Conservation (phyloP, 53 echinoderm and acorn worm species). For the Luidia sarsii region DNA sequence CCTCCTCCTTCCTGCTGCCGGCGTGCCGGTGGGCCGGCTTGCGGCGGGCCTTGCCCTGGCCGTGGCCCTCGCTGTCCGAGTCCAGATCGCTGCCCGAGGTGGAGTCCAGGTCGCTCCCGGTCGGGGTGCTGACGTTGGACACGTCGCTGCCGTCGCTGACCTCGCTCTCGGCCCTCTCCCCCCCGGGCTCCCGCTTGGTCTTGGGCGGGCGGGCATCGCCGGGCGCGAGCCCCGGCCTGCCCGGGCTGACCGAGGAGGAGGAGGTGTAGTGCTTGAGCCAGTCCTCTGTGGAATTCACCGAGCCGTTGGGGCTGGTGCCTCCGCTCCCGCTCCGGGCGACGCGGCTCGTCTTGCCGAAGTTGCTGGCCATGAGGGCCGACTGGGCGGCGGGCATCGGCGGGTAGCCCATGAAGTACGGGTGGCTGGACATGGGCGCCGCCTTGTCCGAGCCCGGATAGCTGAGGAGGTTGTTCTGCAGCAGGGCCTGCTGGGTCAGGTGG, state of each 20-base stretch:
- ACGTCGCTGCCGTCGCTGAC: slow-evolving; percentile 74
- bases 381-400: slow-evolving; percentile 72
- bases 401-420: slow-evolving; percentile 82
- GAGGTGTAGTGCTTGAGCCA: slow-evolving; percentile 87
- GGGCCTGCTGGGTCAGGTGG: slow-evolving; percentile 85
- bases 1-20: slow-evolving; percentile 33
- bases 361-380: slow-evolving; percentile 57
- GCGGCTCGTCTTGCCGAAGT: slow-evolving; percentile 27
- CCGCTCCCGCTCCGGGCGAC: slow-evolving; percentile 10
- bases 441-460: slow-evolving; percentile 67
- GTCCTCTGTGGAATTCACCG: slow-evolving; percentile 69
- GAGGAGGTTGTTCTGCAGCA: slow-evolving; percentile 78
- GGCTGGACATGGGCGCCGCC: slow-evolving; percentile 59
- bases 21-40: slow-evolving; percentile 39
- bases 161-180: slow-evolving; percentile 66
- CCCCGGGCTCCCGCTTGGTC: slow-evolving; percentile 28
- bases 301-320: slow-evolving; percentile 37
- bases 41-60: slow-evolving; percentile 53
- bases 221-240: background rate
- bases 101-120: slow-evolving; percentile 81
- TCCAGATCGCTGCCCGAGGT: slow-evolving; percentile 86
- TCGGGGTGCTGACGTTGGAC: slow-evolving; percentile 82
- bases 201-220: background rate
- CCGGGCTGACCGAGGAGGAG: background rate
- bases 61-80: slow-evolving; percentile 70